phyloP scores from a whole-genome alignment of 1,140 invertebrate species.

The Mya arenaria region DNA sequence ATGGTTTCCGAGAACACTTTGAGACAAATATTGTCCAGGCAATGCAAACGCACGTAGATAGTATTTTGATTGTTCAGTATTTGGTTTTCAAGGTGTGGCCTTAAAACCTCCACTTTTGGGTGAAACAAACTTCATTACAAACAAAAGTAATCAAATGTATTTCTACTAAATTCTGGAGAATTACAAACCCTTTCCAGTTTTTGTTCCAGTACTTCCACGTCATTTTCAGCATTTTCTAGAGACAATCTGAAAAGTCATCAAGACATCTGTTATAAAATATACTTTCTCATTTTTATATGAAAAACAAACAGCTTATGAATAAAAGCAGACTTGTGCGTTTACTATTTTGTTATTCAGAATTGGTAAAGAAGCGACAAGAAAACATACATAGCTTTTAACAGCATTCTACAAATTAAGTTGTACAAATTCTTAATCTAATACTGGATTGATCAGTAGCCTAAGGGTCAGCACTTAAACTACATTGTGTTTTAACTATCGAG shows the following conservation, averaged over 20 bases:
- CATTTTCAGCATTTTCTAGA: constrained; percentile 91
- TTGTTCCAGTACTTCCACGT: constrained; percentile 92
- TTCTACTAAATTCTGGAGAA: no score
- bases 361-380: not conserved
- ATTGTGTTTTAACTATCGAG: no score
- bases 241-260: constrained; percentile 85
- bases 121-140: not conserved
- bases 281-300: not conserved
- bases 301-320: not conserved
- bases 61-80: not conserved
- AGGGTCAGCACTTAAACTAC: no score
- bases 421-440: not conserved
- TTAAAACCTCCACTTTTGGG: not conserved
- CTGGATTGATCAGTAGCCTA: no score
- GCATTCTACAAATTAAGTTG: not conserved
- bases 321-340: not conserved
- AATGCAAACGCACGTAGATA: not conserved
- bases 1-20: not conserved
- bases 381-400: not conserved
- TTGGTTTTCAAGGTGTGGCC: not conserved
- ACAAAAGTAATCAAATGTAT: not conserved
- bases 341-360: no score
- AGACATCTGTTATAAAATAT: not conserved
- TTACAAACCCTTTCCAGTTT: constrained; percentile 91
- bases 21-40: not conserved